These are phyloP conservation scores for Nyctalus aviator DNA, from an alignment of 2,797 vertebrate species.

Conservation along the genomic window DNA sequence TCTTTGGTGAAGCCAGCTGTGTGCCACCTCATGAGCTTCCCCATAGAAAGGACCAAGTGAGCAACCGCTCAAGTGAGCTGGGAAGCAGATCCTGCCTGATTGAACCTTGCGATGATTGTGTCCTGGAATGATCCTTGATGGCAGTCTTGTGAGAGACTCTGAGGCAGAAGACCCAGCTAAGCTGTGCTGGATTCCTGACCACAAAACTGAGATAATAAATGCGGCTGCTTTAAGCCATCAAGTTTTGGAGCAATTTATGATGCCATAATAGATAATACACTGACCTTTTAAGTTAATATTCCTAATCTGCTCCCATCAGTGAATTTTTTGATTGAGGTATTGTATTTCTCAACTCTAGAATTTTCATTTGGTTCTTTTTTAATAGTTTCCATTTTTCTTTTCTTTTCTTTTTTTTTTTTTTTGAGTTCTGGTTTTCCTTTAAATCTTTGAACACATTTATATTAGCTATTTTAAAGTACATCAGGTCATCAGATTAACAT, in stretches of 20 bases:
- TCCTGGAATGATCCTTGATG: background rate
- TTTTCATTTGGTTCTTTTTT: slow-evolving; percentile 62
- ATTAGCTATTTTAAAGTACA: slow-evolving; percentile 28
- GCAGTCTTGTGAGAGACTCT: background rate
- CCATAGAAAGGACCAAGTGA: background rate
- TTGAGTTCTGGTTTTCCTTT: slow-evolving; percentile 34
- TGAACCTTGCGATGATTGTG: background rate
- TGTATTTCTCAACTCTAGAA: slow-evolving; percentile 33
- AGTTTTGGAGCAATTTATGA: slow-evolving; percentile 24
- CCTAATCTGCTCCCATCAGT: background rate
- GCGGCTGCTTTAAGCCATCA: slow-evolving; percentile 17
- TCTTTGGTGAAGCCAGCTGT: background rate
- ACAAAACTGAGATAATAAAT: background rate
- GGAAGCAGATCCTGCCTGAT: background rate
- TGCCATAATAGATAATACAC: background rate
- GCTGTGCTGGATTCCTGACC: background rate
- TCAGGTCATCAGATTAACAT: background rate
- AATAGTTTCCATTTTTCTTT: slow-evolving; percentile 52
- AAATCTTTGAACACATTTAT: slow-evolving; percentile 25
- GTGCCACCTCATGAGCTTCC: background rate
- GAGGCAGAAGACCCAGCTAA: background rate
- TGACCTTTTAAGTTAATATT: background rate
- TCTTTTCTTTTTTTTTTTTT: slow-evolving; percentile 6
- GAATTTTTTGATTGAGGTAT: slow-evolving; percentile 32
- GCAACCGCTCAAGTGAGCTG: background rate